These are phyloP conservation scores for Brachylomia viminalis DNA, from an alignment of 2,888 invertebrate species.

Conservation along the genomic window DNA sequence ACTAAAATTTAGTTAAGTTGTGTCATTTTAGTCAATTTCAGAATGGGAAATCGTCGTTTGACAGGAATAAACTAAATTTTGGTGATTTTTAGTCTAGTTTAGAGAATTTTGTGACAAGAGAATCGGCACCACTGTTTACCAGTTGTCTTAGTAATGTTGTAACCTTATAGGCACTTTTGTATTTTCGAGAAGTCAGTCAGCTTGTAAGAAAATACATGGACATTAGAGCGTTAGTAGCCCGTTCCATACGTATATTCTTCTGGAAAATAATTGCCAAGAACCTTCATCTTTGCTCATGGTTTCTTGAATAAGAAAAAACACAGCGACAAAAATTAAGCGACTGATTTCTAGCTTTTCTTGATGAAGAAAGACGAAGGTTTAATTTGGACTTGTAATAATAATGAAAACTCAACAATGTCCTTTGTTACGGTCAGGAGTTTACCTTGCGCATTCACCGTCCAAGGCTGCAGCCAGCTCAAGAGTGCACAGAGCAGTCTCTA, in stretches of 20 bases:
- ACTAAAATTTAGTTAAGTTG: no score
- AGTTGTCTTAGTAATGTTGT: no score
- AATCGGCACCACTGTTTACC: no score
- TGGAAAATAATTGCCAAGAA: background rate
- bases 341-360: background rate
- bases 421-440: background rate
- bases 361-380: background rate
- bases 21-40: no score
- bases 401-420: background rate
- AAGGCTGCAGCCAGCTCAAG: background rate
- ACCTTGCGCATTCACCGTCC: no score
- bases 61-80: no score
- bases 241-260: background rate
- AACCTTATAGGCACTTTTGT: no score
- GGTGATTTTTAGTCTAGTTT: no score
- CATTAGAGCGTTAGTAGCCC: background rate
- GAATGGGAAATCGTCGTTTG: no score
- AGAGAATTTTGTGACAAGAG: no score
- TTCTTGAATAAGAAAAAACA: background rate
- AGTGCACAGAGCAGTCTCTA: background rate
- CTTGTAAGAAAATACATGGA: background rate
- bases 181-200: no score
- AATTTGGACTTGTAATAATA: background rate
- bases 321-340: background rate
- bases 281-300: background rate